Conservation (phyloP, 2,113 vertebrate genomes). For the Protomyctophum bolini region DNA sequence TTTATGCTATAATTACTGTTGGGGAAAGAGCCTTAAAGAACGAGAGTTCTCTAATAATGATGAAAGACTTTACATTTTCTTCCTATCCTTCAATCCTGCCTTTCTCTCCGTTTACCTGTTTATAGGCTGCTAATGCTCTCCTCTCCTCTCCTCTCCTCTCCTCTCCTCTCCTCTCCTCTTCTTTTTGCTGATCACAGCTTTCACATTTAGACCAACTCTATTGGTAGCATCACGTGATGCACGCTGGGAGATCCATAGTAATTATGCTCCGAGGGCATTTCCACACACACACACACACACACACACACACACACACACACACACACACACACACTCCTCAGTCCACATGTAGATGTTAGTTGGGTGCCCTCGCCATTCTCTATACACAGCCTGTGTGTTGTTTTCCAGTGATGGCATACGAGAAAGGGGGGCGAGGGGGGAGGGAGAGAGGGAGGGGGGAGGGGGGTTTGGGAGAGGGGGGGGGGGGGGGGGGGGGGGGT, state of each 20-base stretch:
- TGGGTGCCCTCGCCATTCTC: conserved; percentile 33
- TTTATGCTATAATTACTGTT: conserved; percentile 68
- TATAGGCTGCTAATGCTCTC: no score
- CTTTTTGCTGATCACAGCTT: conserved; percentile 71
- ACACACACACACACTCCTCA: conserved; percentile 8
- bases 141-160: background rate
- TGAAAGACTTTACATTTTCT: no score
- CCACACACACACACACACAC: conserved; percentile 4
- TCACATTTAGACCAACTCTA: conserved; percentile 72
- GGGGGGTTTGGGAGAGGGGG: background rate
- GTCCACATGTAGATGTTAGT: conserved; percentile 26
- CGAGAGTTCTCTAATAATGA: conserved; percentile 1
- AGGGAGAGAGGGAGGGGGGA: no score
- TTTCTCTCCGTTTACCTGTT: no score
- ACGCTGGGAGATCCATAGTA: conserved; percentile 66
- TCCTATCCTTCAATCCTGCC: no score
- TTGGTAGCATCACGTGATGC: conserved; percentile 62
- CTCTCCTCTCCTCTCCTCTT: conserved; percentile 23
- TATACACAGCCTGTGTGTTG: background rate
- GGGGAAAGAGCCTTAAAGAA: conserved; percentile 36
- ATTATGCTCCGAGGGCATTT: conserved; percentile 77
- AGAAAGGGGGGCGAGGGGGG: background rate
- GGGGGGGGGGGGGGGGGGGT: background rate
- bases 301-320: background rate
- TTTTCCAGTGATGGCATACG: background rate